A percentile compares a stretch with the other conserved stretches of the same genome.
Conservation (phyloP, 2,797 vertebrate species). For the Hippopotamyrus pictus region DNA sequence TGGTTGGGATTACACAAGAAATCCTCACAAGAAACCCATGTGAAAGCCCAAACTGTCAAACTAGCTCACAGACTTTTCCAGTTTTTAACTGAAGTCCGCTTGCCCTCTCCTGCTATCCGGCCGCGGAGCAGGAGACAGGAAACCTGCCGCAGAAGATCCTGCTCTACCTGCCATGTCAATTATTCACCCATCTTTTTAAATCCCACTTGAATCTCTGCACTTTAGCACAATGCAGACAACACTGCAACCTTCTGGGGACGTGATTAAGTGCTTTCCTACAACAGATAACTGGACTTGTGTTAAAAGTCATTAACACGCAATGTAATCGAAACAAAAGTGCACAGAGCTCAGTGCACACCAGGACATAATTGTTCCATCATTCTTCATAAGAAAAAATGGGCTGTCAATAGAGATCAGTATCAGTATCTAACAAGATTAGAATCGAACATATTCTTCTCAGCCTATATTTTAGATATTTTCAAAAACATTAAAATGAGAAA, state of each 20-base stretch:
- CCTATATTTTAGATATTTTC: neutral
- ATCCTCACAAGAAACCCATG: neutral
- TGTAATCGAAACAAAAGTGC: neutral
- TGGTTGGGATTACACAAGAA: neutral
- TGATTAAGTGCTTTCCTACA: neutral
- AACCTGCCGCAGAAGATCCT: neutral
- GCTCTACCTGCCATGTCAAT: neutral
- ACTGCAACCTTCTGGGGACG: neutral
- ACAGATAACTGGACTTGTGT: neutral
- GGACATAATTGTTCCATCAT: neutral
- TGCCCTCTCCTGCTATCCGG: neutral
- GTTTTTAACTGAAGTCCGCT: neutral
- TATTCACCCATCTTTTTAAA: neutral
- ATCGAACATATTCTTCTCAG: neutral
- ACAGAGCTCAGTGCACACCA: neutral
- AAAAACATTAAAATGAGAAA: neutral
- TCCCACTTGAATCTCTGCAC: neutral
- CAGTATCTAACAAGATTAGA: neutral
- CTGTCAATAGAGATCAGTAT: neutral
- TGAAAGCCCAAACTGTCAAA: neutral
- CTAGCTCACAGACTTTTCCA: neutral
- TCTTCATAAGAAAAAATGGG: neutral
- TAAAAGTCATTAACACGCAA: neutral
- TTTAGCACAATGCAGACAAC: neutral
- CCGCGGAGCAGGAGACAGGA: neutral